Base-by-base conservation (phyloP, 2,113 vertebrate species). In the Gymnogyps californianus region DNA sequence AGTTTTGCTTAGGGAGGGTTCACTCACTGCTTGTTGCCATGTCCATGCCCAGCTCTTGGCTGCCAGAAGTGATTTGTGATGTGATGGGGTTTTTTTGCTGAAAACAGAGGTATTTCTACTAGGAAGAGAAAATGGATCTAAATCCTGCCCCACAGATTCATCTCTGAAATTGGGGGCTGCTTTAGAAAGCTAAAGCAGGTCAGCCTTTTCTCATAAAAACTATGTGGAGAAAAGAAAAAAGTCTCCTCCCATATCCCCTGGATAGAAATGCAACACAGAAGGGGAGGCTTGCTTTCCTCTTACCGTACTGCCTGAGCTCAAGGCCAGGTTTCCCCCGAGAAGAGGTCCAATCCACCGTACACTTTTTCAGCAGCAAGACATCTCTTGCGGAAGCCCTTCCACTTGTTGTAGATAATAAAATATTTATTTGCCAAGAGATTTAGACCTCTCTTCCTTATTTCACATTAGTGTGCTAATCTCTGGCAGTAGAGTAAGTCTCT, bases 391-490 rank as follows among this genome's bases (percentile, higher is more conserved):
- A 95, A 94, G 52, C 67, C 66, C 55, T 95, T 96, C 85, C 88
- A 83, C 93, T 96, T 94, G 89, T 92, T 96, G 90, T 96, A 94
- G 67, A 70, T 93, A 77, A 94, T 97, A 80, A 96, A 96, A 96
- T 97, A 96, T 95, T 97, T 93, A 96, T 94, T 96, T 77, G 79
- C 67, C 90, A 82, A 93, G 96, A 96, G 95, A 95, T 76, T 94
- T 94, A 88, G 79, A 82, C 85, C 64, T 93, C 88, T 95, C 84
- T 97, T 96, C 82, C 84, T 91, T 93, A 84, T 90, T 94, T 93
- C 93, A 96, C 93, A 93, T 91, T 96, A 96, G 84, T 80, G 91
- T 11, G 32, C 75, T 96, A 95, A 95, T 96, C 90, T 92, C 87
- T 95, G 96, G 87, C 95, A 97, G 78, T 71, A 91, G 83, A 92